A percentile compares a stretch with the other conserved stretches of the same genome.
Conservation (phyloP, 2,797 vertebrate genomes). For the Anguilla pacifica region DNA sequence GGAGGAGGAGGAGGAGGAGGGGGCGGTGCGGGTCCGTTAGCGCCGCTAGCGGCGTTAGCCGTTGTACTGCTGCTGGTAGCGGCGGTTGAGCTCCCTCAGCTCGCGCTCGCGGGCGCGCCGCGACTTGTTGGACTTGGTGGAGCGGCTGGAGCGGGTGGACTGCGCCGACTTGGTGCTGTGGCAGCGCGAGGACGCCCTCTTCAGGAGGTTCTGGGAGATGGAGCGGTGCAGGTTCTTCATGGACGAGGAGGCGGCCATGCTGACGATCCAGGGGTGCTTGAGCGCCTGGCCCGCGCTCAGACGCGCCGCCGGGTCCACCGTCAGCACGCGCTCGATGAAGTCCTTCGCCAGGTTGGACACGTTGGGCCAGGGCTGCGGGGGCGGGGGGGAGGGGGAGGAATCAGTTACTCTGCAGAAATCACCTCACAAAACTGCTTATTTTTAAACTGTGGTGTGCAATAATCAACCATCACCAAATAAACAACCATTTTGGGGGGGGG, state of each 20-base stretch:
- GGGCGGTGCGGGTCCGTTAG: constrained; percentile 36
- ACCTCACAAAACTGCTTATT: too few species aligned
- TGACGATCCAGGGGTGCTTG: constrained; percentile 96
- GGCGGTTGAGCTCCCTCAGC: constrained; percentile 92
- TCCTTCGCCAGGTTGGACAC: constrained; percentile 98
- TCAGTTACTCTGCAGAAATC: not conserved
- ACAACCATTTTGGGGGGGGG: too few species aligned
- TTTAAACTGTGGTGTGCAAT: too few species aligned
- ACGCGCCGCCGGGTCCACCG: constrained; percentile 88
- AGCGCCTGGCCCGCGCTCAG: constrained; percentile 92
- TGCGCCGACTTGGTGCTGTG: constrained; percentile 98
- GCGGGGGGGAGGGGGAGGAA: not conserved
- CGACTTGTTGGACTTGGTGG: constrained; percentile 94
- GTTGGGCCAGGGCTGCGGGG: constrained; percentile 92
- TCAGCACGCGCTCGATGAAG: constrained; percentile 94
- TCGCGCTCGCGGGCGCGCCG: constrained; percentile 91
- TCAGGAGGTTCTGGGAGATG: constrained; percentile 97
- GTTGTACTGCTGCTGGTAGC: constrained; percentile 95
- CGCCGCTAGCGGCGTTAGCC: constrained; percentile 8
- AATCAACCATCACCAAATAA: too few species aligned
- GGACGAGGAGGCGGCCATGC: constrained; percentile 97
- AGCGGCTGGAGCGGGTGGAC: constrained; percentile 93
- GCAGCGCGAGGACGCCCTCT: constrained; percentile 94
- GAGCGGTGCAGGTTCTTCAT: constrained; percentile 99
- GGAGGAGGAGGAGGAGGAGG: constrained; percentile 17